These are phyloP conservation scores for Mycetomoellerius zeteki DNA, from an alignment of 1,140 invertebrate species.

Conservation along the genomic window DNA sequence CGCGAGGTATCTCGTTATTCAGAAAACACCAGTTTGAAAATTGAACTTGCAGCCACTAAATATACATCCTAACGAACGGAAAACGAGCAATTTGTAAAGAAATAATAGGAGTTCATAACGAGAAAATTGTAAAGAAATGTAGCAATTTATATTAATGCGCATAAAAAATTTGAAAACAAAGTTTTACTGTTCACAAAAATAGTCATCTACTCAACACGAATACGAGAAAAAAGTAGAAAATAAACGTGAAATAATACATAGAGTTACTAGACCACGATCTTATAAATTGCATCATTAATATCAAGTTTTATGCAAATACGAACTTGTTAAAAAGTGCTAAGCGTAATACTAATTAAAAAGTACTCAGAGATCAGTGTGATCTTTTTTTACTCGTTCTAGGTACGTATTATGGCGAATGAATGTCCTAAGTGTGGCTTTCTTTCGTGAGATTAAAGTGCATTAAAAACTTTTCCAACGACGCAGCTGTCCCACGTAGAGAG, in stretches of 20 bases:
- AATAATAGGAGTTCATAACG: background rate
- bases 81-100: background rate
- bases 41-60: background rate
- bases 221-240: background rate
- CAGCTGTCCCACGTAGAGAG: background rate
- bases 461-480: slow-evolving; percentile 29
- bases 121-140: background rate
- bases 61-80: background rate
- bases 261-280: background rate
- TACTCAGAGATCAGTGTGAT: background rate
- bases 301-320: background rate
- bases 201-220: background rate
- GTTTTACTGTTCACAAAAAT: background rate
- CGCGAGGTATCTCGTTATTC: background rate
- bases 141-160: background rate
- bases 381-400: background rate
- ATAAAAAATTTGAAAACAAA: background rate
- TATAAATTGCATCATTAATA: background rate
- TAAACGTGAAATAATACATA: background rate
- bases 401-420: background rate
- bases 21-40: slow-evolving; percentile 28
- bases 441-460: slow-evolving; percentile 9
- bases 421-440: background rate
- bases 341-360: slow-evolving; percentile 28
- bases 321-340: slow-evolving; percentile 12